phyloP scores from a whole-genome alignment of 2,888 invertebrate species.

The Nymphalis urticae region DNA sequence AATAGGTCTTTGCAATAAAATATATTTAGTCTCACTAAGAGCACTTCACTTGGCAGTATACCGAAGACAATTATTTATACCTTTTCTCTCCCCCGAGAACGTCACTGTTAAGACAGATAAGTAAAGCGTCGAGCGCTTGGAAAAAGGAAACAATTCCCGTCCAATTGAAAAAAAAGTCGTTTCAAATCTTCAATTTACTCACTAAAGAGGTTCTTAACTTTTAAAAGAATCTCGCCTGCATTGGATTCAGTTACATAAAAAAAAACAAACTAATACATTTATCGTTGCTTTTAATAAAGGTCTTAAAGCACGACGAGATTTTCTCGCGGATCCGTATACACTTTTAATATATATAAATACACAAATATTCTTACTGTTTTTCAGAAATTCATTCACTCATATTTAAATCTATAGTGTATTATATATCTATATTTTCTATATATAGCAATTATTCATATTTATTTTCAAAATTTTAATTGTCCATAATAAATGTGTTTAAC shows the following conservation, averaged over 20 bases:
- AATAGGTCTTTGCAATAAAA: constrained; percentile 10
- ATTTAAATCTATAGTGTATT: too few relatives aligned
- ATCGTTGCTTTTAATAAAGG: background rate
- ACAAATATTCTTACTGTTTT: too few relatives aligned
- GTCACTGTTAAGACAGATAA: constrained; percentile 35
- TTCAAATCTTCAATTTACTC: constrained; percentile 45
- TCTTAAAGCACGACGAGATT: background rate
- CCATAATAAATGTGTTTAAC: too few relatives aligned
- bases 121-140: constrained; percentile 31
- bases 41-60: constrained; percentile 22
- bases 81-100: constrained; percentile 30
- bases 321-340: background rate
- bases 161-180: constrained; percentile 44
- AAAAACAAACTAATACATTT: background rate
- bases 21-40: constrained; percentile 17
- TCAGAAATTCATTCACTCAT: too few relatives aligned
- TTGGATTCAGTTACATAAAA: constrained; percentile 19
- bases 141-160: constrained; percentile 43
- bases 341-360: too few relatives aligned
- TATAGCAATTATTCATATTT: too few relatives aligned
- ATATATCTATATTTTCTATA: too few relatives aligned
- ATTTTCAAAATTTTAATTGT: too few relatives aligned
- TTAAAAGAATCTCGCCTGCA: constrained; percentile 39
- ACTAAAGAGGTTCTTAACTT: constrained; percentile 45
- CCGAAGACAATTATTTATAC: constrained; percentile 34